phyloP scores from a whole-genome alignment of 2,797 vertebrate species.

The Notamacropus eugenii region DNA sequence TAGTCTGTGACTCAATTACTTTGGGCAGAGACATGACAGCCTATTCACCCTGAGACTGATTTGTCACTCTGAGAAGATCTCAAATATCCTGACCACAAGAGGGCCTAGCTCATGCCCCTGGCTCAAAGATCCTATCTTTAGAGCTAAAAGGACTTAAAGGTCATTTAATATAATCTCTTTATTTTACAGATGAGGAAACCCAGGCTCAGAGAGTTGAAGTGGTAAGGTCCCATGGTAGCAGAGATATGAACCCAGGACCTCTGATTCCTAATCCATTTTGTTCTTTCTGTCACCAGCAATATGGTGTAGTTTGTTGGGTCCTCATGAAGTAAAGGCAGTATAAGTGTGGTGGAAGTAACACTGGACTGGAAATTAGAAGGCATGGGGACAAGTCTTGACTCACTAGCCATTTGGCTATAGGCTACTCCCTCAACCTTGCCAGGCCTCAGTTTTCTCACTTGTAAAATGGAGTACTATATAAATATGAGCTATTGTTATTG shows the following conservation, averaged over 20 bases:
- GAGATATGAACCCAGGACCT: background rate
- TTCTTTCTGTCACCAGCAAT: background rate
- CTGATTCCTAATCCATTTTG: background rate
- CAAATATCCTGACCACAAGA: rapidly evolving
- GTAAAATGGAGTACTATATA: background rate
- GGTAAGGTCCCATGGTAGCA: background rate
- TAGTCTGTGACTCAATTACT: slow-evolving; percentile 27
- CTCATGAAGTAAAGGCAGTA: background rate
- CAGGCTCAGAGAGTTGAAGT: background rate
- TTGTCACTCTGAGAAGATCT: background rate
- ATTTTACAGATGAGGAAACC: background rate
- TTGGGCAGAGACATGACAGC: slow-evolving; percentile 18
- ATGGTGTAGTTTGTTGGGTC: background rate
- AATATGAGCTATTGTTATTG: background rate
- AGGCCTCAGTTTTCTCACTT: background rate
- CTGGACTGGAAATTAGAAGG: background rate
- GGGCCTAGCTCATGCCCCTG: background rate
- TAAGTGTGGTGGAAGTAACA: background rate
- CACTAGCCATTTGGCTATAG: background rate
- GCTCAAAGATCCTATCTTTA: background rate
- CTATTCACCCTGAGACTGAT: slow-evolving; percentile 7
- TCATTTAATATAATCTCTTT: background rate
- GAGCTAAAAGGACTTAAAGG: background rate
- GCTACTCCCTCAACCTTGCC: background rate
- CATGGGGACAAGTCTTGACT: background rate